Percentiles rank a stretch among this genome's conserved stretches.
phyloP scores from a whole-genome alignment of 2,113 vertebrate genomes.

The Carlito syrichta region DNA sequence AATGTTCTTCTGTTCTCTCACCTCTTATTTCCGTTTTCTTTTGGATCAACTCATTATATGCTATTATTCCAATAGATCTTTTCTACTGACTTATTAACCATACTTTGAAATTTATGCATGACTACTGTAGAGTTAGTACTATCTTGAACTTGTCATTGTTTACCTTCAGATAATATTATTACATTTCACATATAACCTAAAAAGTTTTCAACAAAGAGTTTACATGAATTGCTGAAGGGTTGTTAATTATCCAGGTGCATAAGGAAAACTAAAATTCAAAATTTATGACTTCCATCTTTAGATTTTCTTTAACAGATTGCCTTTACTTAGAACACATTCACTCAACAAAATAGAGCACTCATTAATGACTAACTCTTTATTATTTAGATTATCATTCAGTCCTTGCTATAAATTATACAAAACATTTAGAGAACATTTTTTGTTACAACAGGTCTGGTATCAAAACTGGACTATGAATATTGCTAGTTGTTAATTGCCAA shows the following conservation, averaged over 20 bases:
- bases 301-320: neutral
- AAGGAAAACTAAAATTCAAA: neutral
- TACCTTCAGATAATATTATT: neutral
- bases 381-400: neutral
- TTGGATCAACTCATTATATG: neutral
- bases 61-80: neutral
- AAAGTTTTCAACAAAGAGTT: neutral
- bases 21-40: neutral
- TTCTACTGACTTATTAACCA: neutral
- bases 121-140: neutral
- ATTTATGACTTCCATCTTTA: neutral
- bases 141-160: neutral
- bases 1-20: neutral
- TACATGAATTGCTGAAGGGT: neutral
- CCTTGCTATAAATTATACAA: neutral
- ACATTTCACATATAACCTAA: neutral
- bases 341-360: neutral
- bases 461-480: neutral
- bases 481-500: neutral
- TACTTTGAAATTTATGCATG: neutral
- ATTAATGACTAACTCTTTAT: neutral
- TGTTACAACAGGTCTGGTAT: neutral
- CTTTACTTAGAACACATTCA: neutral
- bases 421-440: neutral
- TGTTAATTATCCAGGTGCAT: neutral